Evolutionary conservation across 1,140 invertebrate genomes (phyloP).

Genomic region (Homarus americanus): DNA sequence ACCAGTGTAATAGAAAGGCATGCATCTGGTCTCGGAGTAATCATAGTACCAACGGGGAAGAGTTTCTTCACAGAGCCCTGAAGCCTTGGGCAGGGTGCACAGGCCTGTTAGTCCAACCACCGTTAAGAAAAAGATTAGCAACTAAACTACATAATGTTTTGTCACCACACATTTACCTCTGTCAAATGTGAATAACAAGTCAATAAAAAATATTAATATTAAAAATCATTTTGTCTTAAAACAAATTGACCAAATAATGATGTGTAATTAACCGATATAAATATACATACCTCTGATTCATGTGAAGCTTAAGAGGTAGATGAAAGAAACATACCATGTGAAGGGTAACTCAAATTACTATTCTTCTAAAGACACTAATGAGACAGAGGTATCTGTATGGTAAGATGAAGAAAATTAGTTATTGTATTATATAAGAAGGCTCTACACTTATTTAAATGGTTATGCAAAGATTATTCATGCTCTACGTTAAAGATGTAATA

Average conservation of each 20-base stretch:
- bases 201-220: too few relatives aligned
- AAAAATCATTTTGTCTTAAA: too few relatives aligned
- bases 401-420: not conserved
- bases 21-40: conserved; percentile 89
- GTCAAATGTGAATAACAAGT: not conserved
- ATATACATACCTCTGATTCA: too few relatives aligned
- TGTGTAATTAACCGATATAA: too few relatives aligned
- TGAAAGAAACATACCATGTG: too few relatives aligned
- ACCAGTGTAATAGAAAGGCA: conserved; percentile 96
- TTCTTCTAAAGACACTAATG: not conserved
- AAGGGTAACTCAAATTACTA: not conserved
- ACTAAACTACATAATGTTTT: not conserved
- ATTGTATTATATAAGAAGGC: not conserved
- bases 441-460: not conserved
- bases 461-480: not conserved
- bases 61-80: conserved; percentile 89
- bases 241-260: too few relatives aligned
- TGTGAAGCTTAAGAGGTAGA: too few relatives aligned
- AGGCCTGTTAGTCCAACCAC: conserved; percentile 77
- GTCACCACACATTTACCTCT: conserved; percentile 18
- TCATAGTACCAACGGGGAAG: conserved; percentile 92
- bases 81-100: conserved; percentile 88
- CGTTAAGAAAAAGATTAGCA: not conserved
- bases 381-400: not conserved
- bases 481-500: not conserved